Evolutionary conservation across 2,797 vertebrate species (phyloP), one percentile per base, ranked within the genome.

Genomic region (Semotilus atromaculatus): DNA sequence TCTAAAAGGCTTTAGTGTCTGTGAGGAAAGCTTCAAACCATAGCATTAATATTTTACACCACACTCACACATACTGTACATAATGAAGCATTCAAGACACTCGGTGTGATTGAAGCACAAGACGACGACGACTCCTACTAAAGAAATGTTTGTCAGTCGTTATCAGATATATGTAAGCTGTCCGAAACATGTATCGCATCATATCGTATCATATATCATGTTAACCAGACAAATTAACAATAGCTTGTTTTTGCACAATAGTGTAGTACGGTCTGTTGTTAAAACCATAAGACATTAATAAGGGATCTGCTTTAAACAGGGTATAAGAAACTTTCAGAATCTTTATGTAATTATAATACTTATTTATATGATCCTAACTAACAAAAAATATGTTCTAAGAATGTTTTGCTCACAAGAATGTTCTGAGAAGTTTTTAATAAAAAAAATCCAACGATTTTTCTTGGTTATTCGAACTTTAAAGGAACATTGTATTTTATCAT

Each of bases 1-100:
- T 68, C 64, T 40, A 36, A 71, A 83, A 86, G 75, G 55, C 51
- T 48, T 62, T 10, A 40, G 34, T 31, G 40, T 72, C 40, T 18
- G 40, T 29, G 80, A 77, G 36, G 64, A 76, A 64, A 4, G 29
- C 62, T 29, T 64, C 62, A 18, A 64, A 81, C 23, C 14, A 1
- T 5, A 58, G 75, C 38, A 74, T 82, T 70, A 82, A 82, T 85
- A 85, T 85, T 85, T 88, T 13, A 87, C 83, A 82, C 51, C 7
- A 29, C 26, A 16, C 53, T 26, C 62, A 26, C 82, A 29, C 31
- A 48, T 26, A 40, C 38, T 31, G 10, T 43, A 34, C 29, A 64
- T 80, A 88, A 85, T 79, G 38, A 83, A 77, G 83, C 74, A 58
- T 73, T 85, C 55, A 77, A 23, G 36, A 13, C 3, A 11, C 34